These are phyloP conservation scores for Drosophila cognata DNA, from an alignment of 2,888 invertebrate species.

Conservation along the genomic window DNA sequence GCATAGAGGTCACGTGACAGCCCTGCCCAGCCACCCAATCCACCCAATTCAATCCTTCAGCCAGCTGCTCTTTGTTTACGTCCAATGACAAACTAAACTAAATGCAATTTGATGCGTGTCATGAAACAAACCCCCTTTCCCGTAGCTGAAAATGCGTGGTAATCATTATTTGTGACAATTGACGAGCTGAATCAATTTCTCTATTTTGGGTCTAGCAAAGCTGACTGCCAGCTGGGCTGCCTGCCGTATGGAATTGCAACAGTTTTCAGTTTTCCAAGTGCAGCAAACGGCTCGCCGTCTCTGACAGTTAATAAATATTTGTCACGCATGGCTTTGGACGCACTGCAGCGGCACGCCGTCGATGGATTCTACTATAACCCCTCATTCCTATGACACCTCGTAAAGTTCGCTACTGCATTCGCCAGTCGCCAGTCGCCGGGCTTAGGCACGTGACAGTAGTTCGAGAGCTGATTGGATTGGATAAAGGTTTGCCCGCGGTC, in stretches of 20 bases:
- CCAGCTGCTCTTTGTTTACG: constrained; percentile 41
- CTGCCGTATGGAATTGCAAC: constrained; percentile 47
- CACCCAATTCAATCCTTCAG: not conserved
- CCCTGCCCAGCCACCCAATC: constrained; percentile 8
- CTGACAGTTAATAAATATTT: constrained; percentile 75
- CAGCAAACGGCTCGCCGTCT: constrained; percentile 31
- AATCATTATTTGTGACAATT: constrained; percentile 79
- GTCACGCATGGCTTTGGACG: constrained; percentile 66
- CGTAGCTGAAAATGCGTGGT: constrained; percentile 67
- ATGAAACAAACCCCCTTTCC: constrained; percentile 37
- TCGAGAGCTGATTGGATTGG: constrained; percentile 10
- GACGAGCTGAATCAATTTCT: constrained; percentile 68
- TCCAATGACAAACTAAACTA: constrained; percentile 69
- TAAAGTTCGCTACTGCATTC: constrained; percentile 31
- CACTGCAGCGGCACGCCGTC: constrained; percentile 57
- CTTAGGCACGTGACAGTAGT: constrained; percentile 69
- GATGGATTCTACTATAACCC: not conserved
- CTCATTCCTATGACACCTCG: constrained; percentile 44
- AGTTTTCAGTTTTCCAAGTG: constrained; percentile 48
- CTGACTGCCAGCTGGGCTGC: constrained; percentile 1
- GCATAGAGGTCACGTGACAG: constrained; percentile 72
- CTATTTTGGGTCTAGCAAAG: constrained; percentile 5
- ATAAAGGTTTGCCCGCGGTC: constrained; percentile 15
- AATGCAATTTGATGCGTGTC: constrained; percentile 79
- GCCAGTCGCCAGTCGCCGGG: constrained; percentile 28